phyloP scores from a whole-genome alignment of 2,888 invertebrate genomes.

The Andrena bicolor region DNA sequence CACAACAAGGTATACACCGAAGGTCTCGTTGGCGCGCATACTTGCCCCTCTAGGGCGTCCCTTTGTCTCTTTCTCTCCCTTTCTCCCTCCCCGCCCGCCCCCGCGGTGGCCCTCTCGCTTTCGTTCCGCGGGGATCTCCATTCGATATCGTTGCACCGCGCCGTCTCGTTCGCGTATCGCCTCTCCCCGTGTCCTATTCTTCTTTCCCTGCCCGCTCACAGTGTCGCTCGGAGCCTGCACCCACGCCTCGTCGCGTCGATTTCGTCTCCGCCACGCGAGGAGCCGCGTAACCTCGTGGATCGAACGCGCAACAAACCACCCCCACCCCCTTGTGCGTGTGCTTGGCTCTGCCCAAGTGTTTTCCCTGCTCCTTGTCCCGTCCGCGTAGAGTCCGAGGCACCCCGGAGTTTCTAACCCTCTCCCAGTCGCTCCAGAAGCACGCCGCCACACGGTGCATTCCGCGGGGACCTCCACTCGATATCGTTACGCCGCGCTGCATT shows the following conservation, averaged over 20 bases:
- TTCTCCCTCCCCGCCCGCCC: neutral
- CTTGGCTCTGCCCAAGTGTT: conserved; percentile 13
- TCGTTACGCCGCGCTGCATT: conserved; percentile 74
- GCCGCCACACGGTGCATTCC: conserved; percentile 68
- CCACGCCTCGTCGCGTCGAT: conserved; percentile 32
- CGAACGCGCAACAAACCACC: neutral
- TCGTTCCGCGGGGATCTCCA: conserved; percentile 68
- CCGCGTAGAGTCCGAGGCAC: conserved; percentile 24
- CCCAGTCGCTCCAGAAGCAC: conserved; percentile 22
- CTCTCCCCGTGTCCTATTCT: conserved; percentile 45
- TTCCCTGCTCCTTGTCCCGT: neutral
- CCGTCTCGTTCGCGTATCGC: conserved; percentile 66
- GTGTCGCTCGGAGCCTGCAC: conserved; percentile 32
- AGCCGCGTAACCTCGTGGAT: conserved; percentile 15
- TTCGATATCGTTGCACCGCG: conserved; percentile 68
- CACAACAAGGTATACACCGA: conserved; percentile 50
- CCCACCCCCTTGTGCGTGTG: neutral
- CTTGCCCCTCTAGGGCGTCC: conserved; percentile 58
- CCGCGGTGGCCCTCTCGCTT: conserved; percentile 25
- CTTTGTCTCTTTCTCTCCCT: conserved; percentile 35
- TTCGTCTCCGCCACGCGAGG: conserved; percentile 27
- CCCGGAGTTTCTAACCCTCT: conserved; percentile 31
- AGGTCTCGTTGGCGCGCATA: conserved; percentile 54
- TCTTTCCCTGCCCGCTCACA: conserved; percentile 31
- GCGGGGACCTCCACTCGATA: conserved; percentile 72